Evolutionary conservation across 2,797 vertebrate genomes (phyloP), one percentile per base, ranked within the genome.

Genomic region (Presbytis comata): DNA sequence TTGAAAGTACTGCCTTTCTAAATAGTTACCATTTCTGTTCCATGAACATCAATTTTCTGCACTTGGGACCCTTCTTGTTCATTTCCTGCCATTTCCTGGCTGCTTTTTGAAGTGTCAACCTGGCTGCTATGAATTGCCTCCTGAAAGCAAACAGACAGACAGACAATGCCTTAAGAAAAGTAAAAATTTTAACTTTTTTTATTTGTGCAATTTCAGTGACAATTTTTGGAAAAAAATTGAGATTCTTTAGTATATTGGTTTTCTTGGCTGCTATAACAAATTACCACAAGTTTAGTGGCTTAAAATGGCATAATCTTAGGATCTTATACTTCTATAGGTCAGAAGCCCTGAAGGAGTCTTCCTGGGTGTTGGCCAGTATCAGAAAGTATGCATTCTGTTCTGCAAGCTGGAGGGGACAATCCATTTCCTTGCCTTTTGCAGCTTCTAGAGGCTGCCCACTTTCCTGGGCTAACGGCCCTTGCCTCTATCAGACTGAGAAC

Each of bases 21-120:
- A 96, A 75, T 26, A 95, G 26, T 98, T 99, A 99, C 99, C 99
- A 98, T 98, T 96, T 99, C 98, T 98, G 98, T 98, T 97, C 99
- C 98, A 97, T 98, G 98, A 97, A 98, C 97, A 97, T 99, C 97
- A 53, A 61, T 98, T 98, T 99, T 98, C 87, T 98, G 98, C 98
- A 98, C 97, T 98, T 98, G 98, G 94, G 99, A 98, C 76, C 39
- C 83, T 79, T 97, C 72, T 98, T 98, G 94, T 96, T 99, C 98
- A 93, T 98, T 99, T 96, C 86, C 79, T 81, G 96, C 95, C 76
- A 91, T 92, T 97, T 98, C 97, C 78, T 96, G 98, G 96, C 89
- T 98, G 90, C 98, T 97, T 93, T 98, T 99, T 97, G 98, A 98
- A 98, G 98, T 83, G 36, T 93, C 98, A 83, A 99, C 97, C 92